Base-by-base conservation (phyloP, 2,888 invertebrate species). In the Scaptomyza caliginosa region DNA sequence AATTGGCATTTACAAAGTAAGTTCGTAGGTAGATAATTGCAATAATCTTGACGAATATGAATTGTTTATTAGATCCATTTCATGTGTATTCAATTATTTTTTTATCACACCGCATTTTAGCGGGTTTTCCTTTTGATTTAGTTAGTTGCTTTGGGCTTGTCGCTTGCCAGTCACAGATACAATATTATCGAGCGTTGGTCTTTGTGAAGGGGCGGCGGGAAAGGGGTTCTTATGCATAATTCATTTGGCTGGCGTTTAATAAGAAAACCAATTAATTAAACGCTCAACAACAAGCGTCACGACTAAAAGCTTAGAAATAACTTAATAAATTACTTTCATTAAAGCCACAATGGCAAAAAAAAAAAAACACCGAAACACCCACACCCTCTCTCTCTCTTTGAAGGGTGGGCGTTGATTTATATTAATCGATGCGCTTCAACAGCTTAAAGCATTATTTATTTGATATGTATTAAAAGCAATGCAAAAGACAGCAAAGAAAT, bases 321-420 rank as follows among this genome's bases (percentile, higher is more conserved):
- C 81, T 84, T 81, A 84, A 81, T 81, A 84, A 81, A 81, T 83
- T 80, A 83, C 80, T 83, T 83, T 74, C 83, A 83, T 80, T 83
- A 83, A 80, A 83, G 74, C 71, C 80, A 77, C 80, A 80, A 77
- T n/a, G n/a, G n/a, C n/a, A n/a, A 69, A 74, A 67, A 80, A 77
- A 83, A 69, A 16, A 59, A 74, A 60, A 55, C 66, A 59, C 59
- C 54, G 45, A 48, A 39, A 50, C n/a, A 13, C n/a, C 21, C 38
- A 21, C 56, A 26, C 50, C 48, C 3, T 17, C 23, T 36, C 54
- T 6, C 43, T 28, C 13, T 8, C 6, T 10, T 10, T 24, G 17
- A 32, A 19, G 8, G 26, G 3, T 2, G 66, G 75, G 67, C 70
- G 84, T 81, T 81, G 81, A 81, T 81, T 81, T 81, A 81, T 81